Evolutionary conservation across 2,888 invertebrate genomes (phyloP).

Genomic region (Cryptocheilus praepositus): DNA sequence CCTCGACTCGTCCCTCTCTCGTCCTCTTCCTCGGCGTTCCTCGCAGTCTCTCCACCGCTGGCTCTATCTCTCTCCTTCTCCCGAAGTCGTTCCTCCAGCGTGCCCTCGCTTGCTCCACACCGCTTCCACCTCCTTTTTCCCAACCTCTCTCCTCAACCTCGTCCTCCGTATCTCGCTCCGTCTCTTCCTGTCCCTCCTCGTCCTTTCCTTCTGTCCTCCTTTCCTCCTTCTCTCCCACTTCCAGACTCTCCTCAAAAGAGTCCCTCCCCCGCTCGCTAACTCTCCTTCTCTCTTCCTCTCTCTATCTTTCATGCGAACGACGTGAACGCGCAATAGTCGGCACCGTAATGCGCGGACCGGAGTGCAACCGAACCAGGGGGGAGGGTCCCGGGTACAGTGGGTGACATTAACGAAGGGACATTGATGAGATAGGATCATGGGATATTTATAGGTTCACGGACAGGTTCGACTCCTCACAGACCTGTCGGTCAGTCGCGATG

Average conservation of each 20-base stretch:
- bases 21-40: constrained; percentile 13
- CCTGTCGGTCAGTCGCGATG: constrained; percentile 12
- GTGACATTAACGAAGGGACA: constrained; percentile 23
- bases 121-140: background rate
- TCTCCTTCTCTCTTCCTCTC: constrained; percentile 27
- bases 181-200: constrained; percentile 30
- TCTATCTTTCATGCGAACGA: constrained; percentile 22
- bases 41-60: constrained; percentile 15
- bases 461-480: constrained; percentile 14
- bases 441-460: constrained; percentile 8
- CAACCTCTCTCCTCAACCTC: constrained; percentile 14
- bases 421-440: constrained; percentile 17
- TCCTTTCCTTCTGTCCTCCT: constrained; percentile 30
- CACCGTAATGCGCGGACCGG: constrained; percentile 23
- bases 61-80: constrained; percentile 19
- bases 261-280: constrained; percentile 10
- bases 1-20: constrained; percentile 52
- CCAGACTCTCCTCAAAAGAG: constrained; percentile 21
- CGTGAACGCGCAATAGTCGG: constrained; percentile 30
- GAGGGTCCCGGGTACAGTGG: constrained; percentile 18
- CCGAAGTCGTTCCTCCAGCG: constrained; percentile 20
- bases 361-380: constrained; percentile 5
- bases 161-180: constrained; percentile 27
- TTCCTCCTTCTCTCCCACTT: constrained; percentile 29
- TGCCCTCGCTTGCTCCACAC: constrained; percentile 20